Percentiles rank a stretch among this genome's conserved stretches.
phyloP scores from a whole-genome alignment of 92 coral and sea anemone species.

The Epizoanthus rinbou region DNA sequence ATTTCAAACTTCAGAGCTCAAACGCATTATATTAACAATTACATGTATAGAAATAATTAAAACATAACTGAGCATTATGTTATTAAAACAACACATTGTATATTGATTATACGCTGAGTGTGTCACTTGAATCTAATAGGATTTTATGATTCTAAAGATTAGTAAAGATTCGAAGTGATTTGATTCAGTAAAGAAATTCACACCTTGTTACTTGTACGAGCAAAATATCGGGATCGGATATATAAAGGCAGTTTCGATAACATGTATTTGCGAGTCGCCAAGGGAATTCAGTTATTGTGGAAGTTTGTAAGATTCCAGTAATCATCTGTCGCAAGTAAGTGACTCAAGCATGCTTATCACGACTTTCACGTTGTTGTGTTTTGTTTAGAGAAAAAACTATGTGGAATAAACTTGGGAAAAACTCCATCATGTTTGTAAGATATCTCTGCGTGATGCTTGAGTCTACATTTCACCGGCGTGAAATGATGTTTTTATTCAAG shows the following conservation, averaged over 20 bases:
- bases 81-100: too few relatives aligned
- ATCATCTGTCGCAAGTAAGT: slow-evolving; percentile 3
- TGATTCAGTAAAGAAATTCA: slow-evolving; percentile 19
- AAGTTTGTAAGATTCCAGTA: not conserved
- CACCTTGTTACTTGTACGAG: slow-evolving; percentile 23
- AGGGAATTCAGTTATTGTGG: slow-evolving; percentile 34
- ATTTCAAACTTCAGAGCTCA: too few relatives aligned
- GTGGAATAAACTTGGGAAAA: slow-evolving; percentile 12
- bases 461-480: not conserved
- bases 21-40: too few relatives aligned
- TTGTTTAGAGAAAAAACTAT: not conserved
- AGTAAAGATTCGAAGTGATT: slow-evolving; percentile 3
- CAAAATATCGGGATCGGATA: not conserved
- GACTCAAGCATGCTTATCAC: not conserved
- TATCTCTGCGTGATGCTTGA: slow-evolving; percentile 16
- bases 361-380: not conserved
- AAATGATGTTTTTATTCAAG: slow-evolving; percentile 2
- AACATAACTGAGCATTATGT: too few relatives aligned
- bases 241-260: not conserved
- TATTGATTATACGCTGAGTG: not conserved
- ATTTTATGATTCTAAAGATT: slow-evolving; percentile 16
- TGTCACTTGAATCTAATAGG: slow-evolving; percentile 20
- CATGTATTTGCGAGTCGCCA: slow-evolving; percentile 29
- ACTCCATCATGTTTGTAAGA: not conserved
- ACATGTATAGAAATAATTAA: too few relatives aligned